Base-by-base conservation (phyloP, 1,140 invertebrate genomes). In the Conus betulinus region DNA sequence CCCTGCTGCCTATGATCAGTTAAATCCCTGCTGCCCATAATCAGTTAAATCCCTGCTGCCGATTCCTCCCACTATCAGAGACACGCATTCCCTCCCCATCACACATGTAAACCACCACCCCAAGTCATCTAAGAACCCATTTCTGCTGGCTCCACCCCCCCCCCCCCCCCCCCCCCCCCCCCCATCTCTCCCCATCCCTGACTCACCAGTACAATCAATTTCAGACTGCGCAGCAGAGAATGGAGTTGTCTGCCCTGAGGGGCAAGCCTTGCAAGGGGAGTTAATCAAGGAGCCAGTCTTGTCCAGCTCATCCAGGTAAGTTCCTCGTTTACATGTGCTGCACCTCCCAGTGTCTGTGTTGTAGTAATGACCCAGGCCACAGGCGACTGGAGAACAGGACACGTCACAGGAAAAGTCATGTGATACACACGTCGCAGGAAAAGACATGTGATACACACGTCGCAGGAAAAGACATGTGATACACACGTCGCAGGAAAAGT, bases 271-370 rank as follows among this genome's bases (percentile, higher is more conserved):
- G 88, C 93, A 94, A n/a, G 86, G 90, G 55, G 91, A 88, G 63
- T 55, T 76, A 20, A 60, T n/a, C 27, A 6, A 17, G n/a, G 87
- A 88, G 39, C 86, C 85, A 25, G 51, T 52, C 17, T 91, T 84
- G 6, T 90, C 92, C 60, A 79, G 51, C 92, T 98, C 97, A 8
- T 98, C 97, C 94, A 99, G 98, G 94, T 98, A 99, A 82, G 97
- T 98, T 89, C 98, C 98, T 93, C 98, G 98, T 82, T 98, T 97
- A 94, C 99, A 99, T 76, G 97, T 96, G 52, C 97, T 95, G 94
- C 99, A 99, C 90, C 97, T 97, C 94, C 98, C 90, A 84, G 97
- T 96, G 0, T 97, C 97, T 3, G 96, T 88, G 82, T 99, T 98
- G 87, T 99, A 96, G 95, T 97, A 98, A 23, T 97, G 97, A 83